phyloP scores from a whole-genome alignment of 2,113 vertebrate species.

The Panthera leo region DNA sequence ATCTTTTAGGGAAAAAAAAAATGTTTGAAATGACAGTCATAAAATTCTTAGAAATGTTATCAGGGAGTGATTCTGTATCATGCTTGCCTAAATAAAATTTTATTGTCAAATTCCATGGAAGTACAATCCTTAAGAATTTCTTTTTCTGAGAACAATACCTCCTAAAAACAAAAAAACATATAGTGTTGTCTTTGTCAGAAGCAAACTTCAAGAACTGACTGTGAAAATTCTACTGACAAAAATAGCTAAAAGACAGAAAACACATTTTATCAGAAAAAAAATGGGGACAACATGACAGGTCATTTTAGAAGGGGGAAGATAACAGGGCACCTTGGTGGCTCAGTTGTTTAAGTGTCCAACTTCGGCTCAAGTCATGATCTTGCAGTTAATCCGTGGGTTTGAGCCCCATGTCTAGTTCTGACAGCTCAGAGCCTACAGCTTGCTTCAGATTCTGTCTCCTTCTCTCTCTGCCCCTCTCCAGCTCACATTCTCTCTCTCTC shows the following conservation, averaged over 20 bases:
- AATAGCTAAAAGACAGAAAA: not conserved
- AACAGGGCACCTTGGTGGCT: too few relatives aligned
- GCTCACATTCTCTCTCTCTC: too few relatives aligned
- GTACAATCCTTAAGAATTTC: not conserved
- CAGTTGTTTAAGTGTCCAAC: too few relatives aligned
- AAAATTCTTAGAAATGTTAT: not conserved
- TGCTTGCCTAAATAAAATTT: slow-evolving; percentile 9
- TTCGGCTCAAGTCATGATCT: too few relatives aligned
- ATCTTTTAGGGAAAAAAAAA: not conserved
- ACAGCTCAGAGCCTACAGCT: too few relatives aligned
- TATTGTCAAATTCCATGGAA: not conserved
- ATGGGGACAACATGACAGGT: not conserved
- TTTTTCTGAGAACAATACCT: not conserved
- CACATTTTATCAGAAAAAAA: not conserved
- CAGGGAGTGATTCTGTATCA: not conserved
- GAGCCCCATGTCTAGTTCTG: too few relatives aligned
- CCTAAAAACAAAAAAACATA: not conserved
- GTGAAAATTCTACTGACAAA: not conserved
- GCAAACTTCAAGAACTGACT: not conserved
- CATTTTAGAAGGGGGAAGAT: not conserved
- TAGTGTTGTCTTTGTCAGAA: not conserved
- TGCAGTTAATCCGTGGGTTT: too few relatives aligned
- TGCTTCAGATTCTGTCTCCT: too few relatives aligned
- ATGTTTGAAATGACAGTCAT: not conserved
- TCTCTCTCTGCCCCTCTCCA: too few relatives aligned